phyloP scores from a whole-genome alignment of 92 coral and sea anemone genomes.

The Palythoa caribaeorum region DNA sequence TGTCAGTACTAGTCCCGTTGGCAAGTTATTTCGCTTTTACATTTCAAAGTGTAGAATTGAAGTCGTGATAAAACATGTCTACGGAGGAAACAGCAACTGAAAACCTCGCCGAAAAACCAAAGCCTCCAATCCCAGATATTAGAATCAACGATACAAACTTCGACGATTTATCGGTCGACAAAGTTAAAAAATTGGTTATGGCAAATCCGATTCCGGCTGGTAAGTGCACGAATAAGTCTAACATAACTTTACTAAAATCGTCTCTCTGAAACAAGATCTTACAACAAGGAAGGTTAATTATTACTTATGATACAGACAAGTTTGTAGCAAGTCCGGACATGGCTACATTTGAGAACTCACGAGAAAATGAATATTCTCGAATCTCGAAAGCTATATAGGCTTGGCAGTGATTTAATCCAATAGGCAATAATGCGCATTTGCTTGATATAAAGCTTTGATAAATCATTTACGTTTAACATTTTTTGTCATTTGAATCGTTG shows the following conservation, averaged over 20 bases:
- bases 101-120: not conserved
- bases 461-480: not conserved
- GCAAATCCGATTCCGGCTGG: constrained; percentile 78
- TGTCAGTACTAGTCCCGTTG: not conserved
- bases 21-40: constrained; percentile 23
- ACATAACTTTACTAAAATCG: not conserved
- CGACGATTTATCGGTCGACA: constrained; percentile 53
- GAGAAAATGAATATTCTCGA: not conserved
- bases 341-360: not conserved
- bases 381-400: not conserved
- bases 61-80: not conserved
- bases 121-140: constrained; percentile 25
- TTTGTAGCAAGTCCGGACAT: not conserved
- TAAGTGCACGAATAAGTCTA: constrained; percentile 27
- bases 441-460: not conserved
- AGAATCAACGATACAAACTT: constrained; percentile 30
- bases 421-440: not conserved
- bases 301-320: not conserved
- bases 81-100: constrained; percentile 15
- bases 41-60: not conserved
- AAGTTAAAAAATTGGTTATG: constrained; percentile 53
- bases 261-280: not conserved
- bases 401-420: not conserved
- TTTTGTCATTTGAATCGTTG: too few species aligned
- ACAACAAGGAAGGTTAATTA: not conserved